Percentiles rank a stretch among this genome's conserved stretches.
Evolutionary conservation across 2,888 invertebrate species (phyloP).

Genomic region (Muschampia plurimacula): DNA sequence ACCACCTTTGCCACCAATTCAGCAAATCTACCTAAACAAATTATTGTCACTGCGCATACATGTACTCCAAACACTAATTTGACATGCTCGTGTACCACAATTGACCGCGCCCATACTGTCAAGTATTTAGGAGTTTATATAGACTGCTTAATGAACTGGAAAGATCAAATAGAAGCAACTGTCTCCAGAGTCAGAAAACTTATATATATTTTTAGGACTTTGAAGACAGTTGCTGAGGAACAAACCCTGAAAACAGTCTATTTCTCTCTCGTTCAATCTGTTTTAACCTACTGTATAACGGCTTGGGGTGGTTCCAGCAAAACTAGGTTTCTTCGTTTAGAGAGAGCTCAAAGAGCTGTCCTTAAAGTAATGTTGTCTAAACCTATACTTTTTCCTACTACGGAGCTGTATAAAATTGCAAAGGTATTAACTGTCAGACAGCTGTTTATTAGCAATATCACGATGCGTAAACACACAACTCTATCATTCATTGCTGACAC

Average conservation of each 20-base stretch:
- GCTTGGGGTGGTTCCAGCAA: not conserved
- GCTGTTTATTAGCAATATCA: not conserved
- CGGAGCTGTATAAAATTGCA: not conserved
- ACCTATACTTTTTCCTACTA: not conserved
- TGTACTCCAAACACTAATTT: not conserved
- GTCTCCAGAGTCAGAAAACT: not conserved
- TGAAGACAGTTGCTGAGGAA: constrained; percentile 1
- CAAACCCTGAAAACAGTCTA: not conserved
- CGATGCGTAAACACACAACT: not conserved
- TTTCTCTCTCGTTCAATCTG: not conserved
- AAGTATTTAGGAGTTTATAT: not conserved
- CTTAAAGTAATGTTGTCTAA: not conserved
- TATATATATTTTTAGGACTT: not conserved
- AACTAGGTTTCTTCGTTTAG: constrained; percentile 1
- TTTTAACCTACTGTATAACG: not conserved
- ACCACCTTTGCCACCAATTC: not conserved
- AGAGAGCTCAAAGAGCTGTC: constrained; percentile 5
- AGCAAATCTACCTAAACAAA: not conserved
- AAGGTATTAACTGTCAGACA: not conserved
- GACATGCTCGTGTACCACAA: not conserved
- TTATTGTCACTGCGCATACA: not conserved
- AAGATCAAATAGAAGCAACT: not conserved
- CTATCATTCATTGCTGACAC: not conserved
- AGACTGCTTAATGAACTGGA: not conserved
- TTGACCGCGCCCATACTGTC: not conserved